Base-by-base conservation (phyloP, 2,113 vertebrate species). In the Amphilophus citrinellus region DNA sequence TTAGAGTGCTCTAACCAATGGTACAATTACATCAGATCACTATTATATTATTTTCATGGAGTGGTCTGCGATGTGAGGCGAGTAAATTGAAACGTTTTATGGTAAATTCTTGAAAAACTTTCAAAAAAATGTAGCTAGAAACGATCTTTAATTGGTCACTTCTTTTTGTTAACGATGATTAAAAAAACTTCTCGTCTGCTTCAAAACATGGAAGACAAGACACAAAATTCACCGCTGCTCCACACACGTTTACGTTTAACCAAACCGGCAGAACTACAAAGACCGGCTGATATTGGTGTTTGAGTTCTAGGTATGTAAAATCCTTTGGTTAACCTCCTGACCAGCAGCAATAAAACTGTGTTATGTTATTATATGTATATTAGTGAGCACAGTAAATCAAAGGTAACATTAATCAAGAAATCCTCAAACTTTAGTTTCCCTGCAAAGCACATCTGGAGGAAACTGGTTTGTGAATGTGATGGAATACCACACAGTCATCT, bases 301-400 rank as follows among this genome's bases (percentile, higher is more conserved):
- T 56, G 68, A 15, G 47, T 56, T 73, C 68, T 32, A 53, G 44
- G 24, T 53, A 73, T 73, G 32, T 63, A 61, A 79, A 90, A 27
- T 59, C 61, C 11, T 53, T 65, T 14, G 10, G 65, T 60, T 59
- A 75, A 76, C 37, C 65, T 81, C 44, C 30, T 71, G 62, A 76
- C 77, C 71, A 57, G 24, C 17, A 61, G 30, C 47, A 80, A 47
- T 65, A 79, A 32, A 47, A 11, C 7, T 0, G 4, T 82, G 63
- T 20, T 77, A 76, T 89, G 50, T 87, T 82, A 68, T 86, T 76
- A 73, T 77, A 59, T 65, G 39, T 47, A 50, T 61, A 83, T 77
- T 62, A 77, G 58, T 80, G 63, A 75, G 78, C 30, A 17, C 4
- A 57, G 42, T 27, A 88, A 75, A 82, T 85, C 66, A 82, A 56